Evolutionary conservation across 2,113 vertebrate species (phyloP).

Genomic region (Phylloscopus trochilus): DNA sequence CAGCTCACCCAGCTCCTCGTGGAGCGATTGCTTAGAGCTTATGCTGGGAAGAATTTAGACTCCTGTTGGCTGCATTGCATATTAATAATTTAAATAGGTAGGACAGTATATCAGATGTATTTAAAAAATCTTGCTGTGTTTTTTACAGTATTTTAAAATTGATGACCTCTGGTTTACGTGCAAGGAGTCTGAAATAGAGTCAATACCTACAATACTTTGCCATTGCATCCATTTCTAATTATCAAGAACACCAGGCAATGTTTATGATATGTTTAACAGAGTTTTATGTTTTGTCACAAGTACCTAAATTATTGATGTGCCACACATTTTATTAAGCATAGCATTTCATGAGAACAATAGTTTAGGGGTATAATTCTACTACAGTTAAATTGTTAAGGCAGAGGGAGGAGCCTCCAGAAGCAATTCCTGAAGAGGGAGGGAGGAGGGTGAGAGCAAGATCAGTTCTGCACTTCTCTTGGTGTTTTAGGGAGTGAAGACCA

Average conservation of each 20-base stretch:
- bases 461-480: background rate
- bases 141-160: slow-evolving; percentile 14
- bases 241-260: background rate
- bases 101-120: slow-evolving; percentile 2
- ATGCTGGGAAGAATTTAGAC: background rate
- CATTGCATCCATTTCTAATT: slow-evolving; percentile 55
- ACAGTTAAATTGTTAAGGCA: background rate
- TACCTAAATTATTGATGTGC: background rate
- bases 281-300: slow-evolving; percentile 20
- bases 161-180: slow-evolving; percentile 6
- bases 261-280: slow-evolving; percentile 1
- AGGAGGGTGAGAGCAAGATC: background rate
- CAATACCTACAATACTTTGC: background rate
- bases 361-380: background rate
- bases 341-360: background rate
- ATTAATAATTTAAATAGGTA: slow-evolving; percentile 52
- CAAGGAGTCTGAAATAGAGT: background rate
- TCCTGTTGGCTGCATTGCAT: background rate
- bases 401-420: background rate
- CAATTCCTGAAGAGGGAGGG: background rate
- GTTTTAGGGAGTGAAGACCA: background rate
- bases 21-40: background rate
- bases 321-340: slow-evolving; percentile 33
- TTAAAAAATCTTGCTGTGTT: slow-evolving; percentile 24
- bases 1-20: background rate